Evolutionary conservation across 2,113 vertebrate genomes (phyloP), one percentile per base, ranked within the genome.

Genomic region (Cichladusa arquata): DNA sequence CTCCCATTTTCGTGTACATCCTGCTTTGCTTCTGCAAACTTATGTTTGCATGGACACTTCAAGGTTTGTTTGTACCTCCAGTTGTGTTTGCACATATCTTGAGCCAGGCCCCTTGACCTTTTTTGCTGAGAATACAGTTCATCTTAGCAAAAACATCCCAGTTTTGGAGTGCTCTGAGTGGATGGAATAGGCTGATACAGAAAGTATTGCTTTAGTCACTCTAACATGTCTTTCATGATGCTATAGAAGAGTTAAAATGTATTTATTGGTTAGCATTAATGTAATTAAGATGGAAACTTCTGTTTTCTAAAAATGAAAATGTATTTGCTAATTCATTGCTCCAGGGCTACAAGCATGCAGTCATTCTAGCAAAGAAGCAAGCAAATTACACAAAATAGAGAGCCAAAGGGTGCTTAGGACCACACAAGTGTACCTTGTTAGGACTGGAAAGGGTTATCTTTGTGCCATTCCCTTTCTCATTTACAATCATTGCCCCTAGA

Each of bases 351-450:
- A 5, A 86, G 48, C 62, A 31, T 26, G 40, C 62, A 82, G 38
- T 61, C 6, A 2, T 77, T 86, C 84, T 65, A 81, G 79, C 53
- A 90, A 88, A 93, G 90, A 86, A 94, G 70, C 26, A 3, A 11
- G 69, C 13, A 36, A 88, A 56, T 70, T 91, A 65, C 50, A 72
- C 78, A 60, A 95, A 88, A 82, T 73, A 95, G 79, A 92, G 81
- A 91, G 62, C 83, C 69, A 78, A 95, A 92, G 65, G 9, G 38
- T 77, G 76, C n/a, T 90, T 77, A 90, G 76, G 94, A 92, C 92
- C 96, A 92, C 94, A 96, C 93, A 95, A 90, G 92, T 13, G 65
- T 77, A 96, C 86, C 92, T 90, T 96, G 90, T 91, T 94, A 92
- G 93, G 88, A 54, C 90, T 57, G 78, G 66, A 95, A 93, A 11